Evolutionary conservation across 2,888 invertebrate species (phyloP), one percentile per base, ranked within the genome.

Genomic region (Stenoptilia bipunctidactyla): DNA sequence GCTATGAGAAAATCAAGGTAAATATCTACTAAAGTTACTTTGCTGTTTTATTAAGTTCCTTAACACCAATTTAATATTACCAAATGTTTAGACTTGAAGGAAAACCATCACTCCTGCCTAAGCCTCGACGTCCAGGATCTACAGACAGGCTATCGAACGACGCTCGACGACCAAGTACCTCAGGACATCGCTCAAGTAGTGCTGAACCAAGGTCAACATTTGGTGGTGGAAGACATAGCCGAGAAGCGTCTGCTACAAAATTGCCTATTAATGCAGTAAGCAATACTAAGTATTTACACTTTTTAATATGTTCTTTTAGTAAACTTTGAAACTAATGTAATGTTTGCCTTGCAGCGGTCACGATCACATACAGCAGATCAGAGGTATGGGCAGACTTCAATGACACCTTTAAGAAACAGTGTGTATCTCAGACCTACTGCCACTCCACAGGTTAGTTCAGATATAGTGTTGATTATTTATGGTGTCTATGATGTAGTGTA

Each of bases 211-310:
- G 76, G 3, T 57, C 52, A 13, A 72, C 75, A 0, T 55, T 69
- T n/a, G 69, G 59, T 1, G 62, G 48, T 0, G 53, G 42, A 1
- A 52, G 73, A 10, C 55, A 68, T 6, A 76, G 79, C 42, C 64
- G 72, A 30, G 82, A 82, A 39, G 63, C 77, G 2, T 77, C 79
- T 1, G 73, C 72, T 36, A 65, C 73, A 1, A 83, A 83, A 37
- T 27, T 69, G 37, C 66, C 70, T 5, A 1, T 61, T 0, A 72
- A 66, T 56, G 56, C 55, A 41, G 80, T 79, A 52, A 50, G 61
- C 25, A 25, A 9, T 5, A 6, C 25, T 25, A 25, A 25, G 25
- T 25, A 25, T 25, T 9, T 25, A 6, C 25, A 6, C 9, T 25
- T 35, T 27, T 36, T 2, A 33, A 33, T 20, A 15, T 27, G 15